Percentiles rank a stretch among this genome's conserved stretches.
phyloP scores from a whole-genome alignment of 2,888 invertebrate genomes.

The Drosophila mimetica region DNA sequence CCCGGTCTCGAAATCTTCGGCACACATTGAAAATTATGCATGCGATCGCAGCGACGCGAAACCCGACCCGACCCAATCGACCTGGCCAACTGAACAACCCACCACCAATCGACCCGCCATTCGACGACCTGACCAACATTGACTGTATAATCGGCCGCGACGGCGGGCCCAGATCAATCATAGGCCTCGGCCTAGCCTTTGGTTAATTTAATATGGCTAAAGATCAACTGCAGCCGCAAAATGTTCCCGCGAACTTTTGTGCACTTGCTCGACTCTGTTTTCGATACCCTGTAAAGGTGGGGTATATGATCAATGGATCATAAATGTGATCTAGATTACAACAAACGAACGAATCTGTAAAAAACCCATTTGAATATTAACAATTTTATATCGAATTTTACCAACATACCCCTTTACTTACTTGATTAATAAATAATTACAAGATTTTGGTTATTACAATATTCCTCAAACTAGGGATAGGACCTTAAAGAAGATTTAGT shows the following conservation, averaged over 20 bases:
- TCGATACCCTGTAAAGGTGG: conserved; percentile 1
- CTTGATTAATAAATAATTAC: no score
- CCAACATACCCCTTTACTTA: no score
- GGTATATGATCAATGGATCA: not conserved
- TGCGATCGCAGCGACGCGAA: conserved; percentile 64
- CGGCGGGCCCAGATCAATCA: conserved; percentile 73
- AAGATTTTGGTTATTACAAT: no score
- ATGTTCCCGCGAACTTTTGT: conserved; percentile 79
- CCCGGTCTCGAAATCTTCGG: conserved; percentile 57
- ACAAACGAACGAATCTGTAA: no score
- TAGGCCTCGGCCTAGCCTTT: conserved; percentile 61
- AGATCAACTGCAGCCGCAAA: conserved; percentile 72
- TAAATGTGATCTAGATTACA: not conserved
- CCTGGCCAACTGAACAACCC: conserved; percentile 23
- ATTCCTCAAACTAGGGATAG: no score
- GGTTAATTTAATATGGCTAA: conserved; percentile 81
- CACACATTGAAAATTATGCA: conserved; percentile 76
- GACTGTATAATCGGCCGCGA: conserved; percentile 64
- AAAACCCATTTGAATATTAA: no score
- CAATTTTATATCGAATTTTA: no score
- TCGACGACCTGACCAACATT: conserved; percentile 47
- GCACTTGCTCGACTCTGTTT: conserved; percentile 65
- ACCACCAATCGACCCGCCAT: conserved; percentile 32
- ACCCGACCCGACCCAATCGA: conserved; percentile 52
- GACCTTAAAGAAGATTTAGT: no score